phyloP scores from a whole-genome alignment of 1,140 invertebrate genomes.

The Drosophila bifasciata region DNA sequence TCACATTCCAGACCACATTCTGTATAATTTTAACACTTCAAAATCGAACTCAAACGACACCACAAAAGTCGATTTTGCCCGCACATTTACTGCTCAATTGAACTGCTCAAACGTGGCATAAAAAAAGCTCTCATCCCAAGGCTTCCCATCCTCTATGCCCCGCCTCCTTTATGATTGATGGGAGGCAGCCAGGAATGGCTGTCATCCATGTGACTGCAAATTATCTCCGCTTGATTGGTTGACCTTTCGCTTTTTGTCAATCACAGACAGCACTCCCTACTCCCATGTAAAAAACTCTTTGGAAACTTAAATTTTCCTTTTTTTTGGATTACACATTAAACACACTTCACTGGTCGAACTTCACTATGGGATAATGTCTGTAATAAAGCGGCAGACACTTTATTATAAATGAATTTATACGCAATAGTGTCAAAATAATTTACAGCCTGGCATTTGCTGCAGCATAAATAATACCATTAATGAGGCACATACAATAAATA shows the following conservation, averaged over 20 bases:
- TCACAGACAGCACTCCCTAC: not conserved
- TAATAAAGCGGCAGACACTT: constrained; percentile 33
- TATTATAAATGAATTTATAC: constrained; percentile 46
- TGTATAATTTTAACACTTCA: no score
- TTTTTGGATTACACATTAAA: no score
- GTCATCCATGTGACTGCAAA: constrained; percentile 24
- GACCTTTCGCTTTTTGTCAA: constrained; percentile 6
- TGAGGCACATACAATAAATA: no score
- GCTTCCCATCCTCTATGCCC: not conserved
- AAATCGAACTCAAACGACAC: constrained; percentile 3
- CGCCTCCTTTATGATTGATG: constrained; percentile 37
- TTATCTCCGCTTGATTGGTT: constrained; percentile 29
- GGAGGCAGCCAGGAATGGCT: constrained; percentile 8
- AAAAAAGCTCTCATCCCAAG: constrained; percentile 32
- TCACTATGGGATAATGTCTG: constrained; percentile 21
- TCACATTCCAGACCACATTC: no score
- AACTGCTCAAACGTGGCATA: constrained; percentile 20
- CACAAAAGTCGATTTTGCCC: not conserved
- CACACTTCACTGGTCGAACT: constrained; percentile 25
- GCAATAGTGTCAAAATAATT: constrained; percentile 55
- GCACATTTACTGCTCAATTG: constrained; percentile 37
- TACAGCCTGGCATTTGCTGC: constrained; percentile 19
- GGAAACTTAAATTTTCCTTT: constrained; percentile 17
- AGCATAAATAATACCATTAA: constrained; percentile 41
- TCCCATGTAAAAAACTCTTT: not conserved